Conservation (phyloP, 1,140 invertebrate genomes). For the Cydia splendana region DNA sequence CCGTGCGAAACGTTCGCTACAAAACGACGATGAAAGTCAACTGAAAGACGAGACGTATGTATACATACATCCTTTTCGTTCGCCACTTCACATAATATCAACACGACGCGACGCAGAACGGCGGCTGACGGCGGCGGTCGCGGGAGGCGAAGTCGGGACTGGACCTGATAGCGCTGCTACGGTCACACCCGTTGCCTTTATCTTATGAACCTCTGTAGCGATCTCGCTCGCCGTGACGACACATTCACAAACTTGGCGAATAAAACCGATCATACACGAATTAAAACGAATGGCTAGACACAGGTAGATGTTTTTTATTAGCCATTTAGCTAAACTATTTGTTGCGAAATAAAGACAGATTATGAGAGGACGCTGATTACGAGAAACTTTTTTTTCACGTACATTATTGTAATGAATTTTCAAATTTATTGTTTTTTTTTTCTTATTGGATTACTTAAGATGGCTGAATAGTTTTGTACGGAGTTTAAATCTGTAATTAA, state of each 20-base stretch:
- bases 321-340: constrained; percentile 49
- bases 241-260: constrained; percentile 54
- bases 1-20: constrained; percentile 76
- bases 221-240: constrained; percentile 64
- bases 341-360: constrained; percentile 41
- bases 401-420: neutral
- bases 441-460: neutral
- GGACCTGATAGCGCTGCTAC: constrained; percentile 55
- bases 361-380: neutral
- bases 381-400: neutral
- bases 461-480: neutral
- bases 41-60: constrained; percentile 78
- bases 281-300: constrained; percentile 48
- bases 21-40: constrained; percentile 79
- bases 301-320: constrained; percentile 48
- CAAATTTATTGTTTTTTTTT: neutral
- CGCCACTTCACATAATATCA: constrained; percentile 74
- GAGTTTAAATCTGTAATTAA: neutral
- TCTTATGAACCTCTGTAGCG: constrained; percentile 54
- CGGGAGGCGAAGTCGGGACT: constrained; percentile 46
- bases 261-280: constrained; percentile 55
- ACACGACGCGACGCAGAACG: constrained; percentile 65
- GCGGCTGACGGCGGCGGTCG: constrained; percentile 44
- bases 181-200: constrained; percentile 63
- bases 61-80: constrained; percentile 76